Conservation (phyloP, 2,113 vertebrate species). For the Gallinago jamesoni region DNA sequence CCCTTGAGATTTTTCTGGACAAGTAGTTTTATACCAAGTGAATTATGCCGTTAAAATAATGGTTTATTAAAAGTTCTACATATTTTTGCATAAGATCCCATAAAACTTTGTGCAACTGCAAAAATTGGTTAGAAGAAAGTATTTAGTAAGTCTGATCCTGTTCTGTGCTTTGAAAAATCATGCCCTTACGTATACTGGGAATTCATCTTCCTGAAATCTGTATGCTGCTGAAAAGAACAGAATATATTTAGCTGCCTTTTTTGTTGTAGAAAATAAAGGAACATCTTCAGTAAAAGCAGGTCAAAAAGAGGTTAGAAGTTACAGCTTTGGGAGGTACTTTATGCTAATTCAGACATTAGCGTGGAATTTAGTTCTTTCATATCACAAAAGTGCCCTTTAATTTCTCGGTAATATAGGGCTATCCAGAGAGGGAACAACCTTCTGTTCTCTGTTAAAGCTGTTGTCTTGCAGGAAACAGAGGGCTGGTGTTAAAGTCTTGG, state of each 20-base stretch:
- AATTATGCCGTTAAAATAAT: not conserved
- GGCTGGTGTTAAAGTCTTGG: not conserved
- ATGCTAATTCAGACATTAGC: slow-evolving; percentile 52
- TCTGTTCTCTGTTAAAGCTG: not conserved
- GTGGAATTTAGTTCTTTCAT: slow-evolving; percentile 11
- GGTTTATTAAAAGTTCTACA: not conserved
- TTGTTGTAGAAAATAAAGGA: not conserved
- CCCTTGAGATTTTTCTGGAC: not conserved
- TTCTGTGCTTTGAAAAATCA: slow-evolving; percentile 14
- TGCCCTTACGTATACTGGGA: not conserved
- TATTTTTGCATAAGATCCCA: not conserved
- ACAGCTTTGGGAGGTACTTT: slow-evolving; percentile 32
- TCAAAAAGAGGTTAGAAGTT: slow-evolving; percentile 48
- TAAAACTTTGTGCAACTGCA: not conserved
- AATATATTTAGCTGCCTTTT: slow-evolving; percentile 28
- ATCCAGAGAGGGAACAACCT: not conserved
- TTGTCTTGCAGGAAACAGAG: not conserved
- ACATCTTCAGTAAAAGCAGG: slow-evolving; percentile 25
- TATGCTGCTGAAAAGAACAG: not conserved
- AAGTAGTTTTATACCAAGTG: not conserved
- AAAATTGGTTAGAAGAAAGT: not conserved
- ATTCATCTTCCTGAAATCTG: slow-evolving; percentile 16
- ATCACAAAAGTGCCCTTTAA: not conserved
- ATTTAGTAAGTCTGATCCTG: not conserved
- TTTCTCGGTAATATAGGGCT: not conserved